Evolutionary conservation across 2,113 vertebrate genomes (phyloP).

Genomic region (Oryzias curvinotus): DNA sequence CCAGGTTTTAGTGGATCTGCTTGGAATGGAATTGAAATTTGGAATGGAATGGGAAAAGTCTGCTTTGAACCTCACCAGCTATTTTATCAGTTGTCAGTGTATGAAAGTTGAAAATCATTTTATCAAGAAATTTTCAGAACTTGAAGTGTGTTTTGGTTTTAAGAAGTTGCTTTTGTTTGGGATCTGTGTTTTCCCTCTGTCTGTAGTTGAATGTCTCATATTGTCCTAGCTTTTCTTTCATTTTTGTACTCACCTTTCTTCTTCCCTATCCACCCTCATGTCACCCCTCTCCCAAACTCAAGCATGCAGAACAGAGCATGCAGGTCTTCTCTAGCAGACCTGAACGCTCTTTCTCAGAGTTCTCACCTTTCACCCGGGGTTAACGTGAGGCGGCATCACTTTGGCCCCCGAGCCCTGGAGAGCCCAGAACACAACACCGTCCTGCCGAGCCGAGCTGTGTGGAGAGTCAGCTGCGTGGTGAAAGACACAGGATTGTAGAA

Average conservation of each 20-base stretch:
- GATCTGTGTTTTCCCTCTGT: neutral
- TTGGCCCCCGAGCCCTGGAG: slow-evolving; percentile 54
- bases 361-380: slow-evolving; percentile 77
- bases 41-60: too few relatives aligned
- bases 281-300: slow-evolving; percentile 63
- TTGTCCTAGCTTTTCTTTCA: slow-evolving; percentile 45
- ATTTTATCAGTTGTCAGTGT: too few relatives aligned
- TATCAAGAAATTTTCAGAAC: too few relatives aligned
- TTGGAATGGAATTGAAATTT: too few relatives aligned
- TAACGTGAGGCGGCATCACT: slow-evolving; percentile 61
- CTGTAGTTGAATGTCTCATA: slow-evolving; percentile 16
- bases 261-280: slow-evolving; percentile 13
- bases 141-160: slow-evolving; percentile 1
- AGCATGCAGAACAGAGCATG: slow-evolving; percentile 74
- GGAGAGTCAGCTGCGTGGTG: slow-evolving; percentile 36
- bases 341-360: slow-evolving; percentile 76
- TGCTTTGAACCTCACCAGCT: too few relatives aligned
- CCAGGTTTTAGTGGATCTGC: too few relatives aligned
- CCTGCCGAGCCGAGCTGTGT: slow-evolving; percentile 24
- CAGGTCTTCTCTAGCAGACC: slow-evolving; percentile 69
- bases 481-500: slow-evolving; percentile 43
- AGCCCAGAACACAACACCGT: slow-evolving; percentile 71
- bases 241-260: slow-evolving; percentile 34
- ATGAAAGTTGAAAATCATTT: too few relatives aligned
- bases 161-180: neutral